Base-by-base conservation (phyloP, 1,140 invertebrate species). In the Bombus breviceps region DNA sequence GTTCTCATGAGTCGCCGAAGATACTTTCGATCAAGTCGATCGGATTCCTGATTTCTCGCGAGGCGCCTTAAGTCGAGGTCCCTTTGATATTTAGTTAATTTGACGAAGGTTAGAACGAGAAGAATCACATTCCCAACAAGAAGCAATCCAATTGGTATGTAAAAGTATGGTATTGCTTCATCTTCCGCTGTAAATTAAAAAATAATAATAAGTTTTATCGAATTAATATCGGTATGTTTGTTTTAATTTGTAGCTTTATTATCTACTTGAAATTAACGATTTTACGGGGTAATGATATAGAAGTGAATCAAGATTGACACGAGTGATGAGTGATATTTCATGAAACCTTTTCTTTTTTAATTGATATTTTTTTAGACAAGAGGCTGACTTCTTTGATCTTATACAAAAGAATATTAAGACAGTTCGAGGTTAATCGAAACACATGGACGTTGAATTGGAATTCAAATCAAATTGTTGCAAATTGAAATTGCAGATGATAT, bases 151-250 rank as follows among this genome's bases (percentile, higher is more conserved):
- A 97, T 94, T 1, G 96, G 96, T 4, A 96, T 95, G 91, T 97
- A 97, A 88, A 97, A 97, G 88, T 96, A 97, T 6, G 96, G 96
- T 87, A 97, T 93, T 6, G 96, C 95, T 59, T 96, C 95, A 82
- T 95, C 91, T 78, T 96, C 95, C 82, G 96, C 96, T 97, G 92
- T 18, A 92, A 94, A 90, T 39, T 66, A 1, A 86, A 22, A 22
- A 15, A 81, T 34, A 59, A 76, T 22, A 57, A 39, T 37, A 28
- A 64, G 43, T 73, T 43, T 43, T 43, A 73, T 32, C 41, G 4
- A 12, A 15, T 28, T 28, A 41, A 68, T 15, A 66, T 32, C n/a
- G n/a, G 1, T 66, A 66, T 32, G 12, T 66, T 62, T 13, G 28
- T 62, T 62, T 62, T 5, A n/a, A 62, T 62, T 22, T 6, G 47